Evolutionary conservation across 2,113 vertebrate genomes (phyloP).

Genomic region (Saccopteryx bilineata): DNA sequence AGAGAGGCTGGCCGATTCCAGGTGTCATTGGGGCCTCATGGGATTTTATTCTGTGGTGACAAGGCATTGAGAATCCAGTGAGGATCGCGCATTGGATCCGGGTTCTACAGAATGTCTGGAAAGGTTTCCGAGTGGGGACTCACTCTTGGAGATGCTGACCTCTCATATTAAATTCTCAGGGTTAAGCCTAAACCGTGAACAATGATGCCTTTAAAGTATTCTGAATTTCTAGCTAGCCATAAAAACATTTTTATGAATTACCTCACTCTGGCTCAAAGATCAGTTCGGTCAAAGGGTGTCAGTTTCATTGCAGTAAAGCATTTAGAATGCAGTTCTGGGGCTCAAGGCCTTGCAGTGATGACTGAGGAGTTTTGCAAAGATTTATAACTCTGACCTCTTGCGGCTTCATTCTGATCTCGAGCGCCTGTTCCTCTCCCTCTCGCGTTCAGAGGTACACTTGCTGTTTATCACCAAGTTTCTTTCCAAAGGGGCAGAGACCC

Average conservation of each 20-base stretch:
- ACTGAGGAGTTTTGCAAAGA: not conserved
- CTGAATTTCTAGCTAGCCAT: constrained; percentile 58
- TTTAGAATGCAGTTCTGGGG: constrained; percentile 57
- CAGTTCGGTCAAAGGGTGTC: constrained; percentile 65
- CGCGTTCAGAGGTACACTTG: not conserved
- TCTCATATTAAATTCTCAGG: not conserved
- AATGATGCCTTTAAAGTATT: constrained; percentile 41
- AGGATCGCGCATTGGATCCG: not conserved
- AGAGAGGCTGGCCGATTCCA: not conserved
- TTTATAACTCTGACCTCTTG: not conserved
- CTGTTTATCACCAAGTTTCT: not conserved
- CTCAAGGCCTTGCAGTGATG: not conserved
- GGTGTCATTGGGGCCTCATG: not conserved
- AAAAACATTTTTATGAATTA: constrained; percentile 70
- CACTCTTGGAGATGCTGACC: not conserved
- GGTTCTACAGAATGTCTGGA: not conserved
- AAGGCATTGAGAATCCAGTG: not conserved
- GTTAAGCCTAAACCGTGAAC: not conserved
- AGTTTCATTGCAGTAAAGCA: constrained; percentile 82
- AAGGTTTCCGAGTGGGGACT: not conserved
- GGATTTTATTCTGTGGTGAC: not conserved
- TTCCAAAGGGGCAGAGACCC: not conserved
- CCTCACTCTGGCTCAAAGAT: constrained; percentile 71
- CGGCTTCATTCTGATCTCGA: not conserved
- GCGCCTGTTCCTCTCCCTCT: not conserved